These are phyloP conservation scores for Apostichopus californicus DNA, from an alignment of 35 echinoderm and acorn worm genomes.

Conservation along the genomic window DNA sequence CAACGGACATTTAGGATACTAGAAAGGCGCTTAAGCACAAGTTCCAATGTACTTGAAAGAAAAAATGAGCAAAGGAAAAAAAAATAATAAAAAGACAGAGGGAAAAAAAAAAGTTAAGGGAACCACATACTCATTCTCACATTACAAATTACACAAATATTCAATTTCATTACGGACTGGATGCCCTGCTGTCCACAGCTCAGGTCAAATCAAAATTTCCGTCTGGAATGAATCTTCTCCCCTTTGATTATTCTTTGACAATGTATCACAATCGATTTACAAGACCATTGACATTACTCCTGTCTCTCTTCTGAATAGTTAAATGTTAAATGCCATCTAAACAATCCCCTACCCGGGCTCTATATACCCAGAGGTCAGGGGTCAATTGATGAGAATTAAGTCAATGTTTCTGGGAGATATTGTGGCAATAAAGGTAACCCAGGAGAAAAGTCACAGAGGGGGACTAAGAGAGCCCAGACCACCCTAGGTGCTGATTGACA, in stretches of 20 bases:
- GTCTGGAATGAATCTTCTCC: constrained; percentile 20
- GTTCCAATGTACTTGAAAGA: no score
- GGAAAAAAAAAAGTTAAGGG: background rate
- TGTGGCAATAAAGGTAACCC: background rate
- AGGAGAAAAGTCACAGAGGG: constrained; percentile 22
- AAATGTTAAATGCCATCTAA: constrained; percentile 25
- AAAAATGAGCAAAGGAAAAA: background rate
- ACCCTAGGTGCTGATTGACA: constrained; percentile 43
- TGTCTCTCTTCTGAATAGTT: background rate
- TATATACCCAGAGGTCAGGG: background rate
- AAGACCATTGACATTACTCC: background rate
- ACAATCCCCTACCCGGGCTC: background rate
- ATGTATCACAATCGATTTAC: constrained; percentile 47
- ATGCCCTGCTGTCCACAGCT: constrained; percentile 12
- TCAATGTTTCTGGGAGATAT: background rate
- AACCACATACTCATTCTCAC: background rate
- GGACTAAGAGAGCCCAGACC: constrained; percentile 15
- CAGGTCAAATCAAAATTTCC: constrained; percentile 27
- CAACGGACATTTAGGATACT: no score
- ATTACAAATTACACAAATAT: constrained; percentile 19
- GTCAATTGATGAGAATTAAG: constrained; percentile 30
- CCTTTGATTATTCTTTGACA: background rate
- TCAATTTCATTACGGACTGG: background rate
- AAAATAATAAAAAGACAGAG: background rate
- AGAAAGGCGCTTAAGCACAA: no score